Base-by-base conservation (phyloP, 2,797 vertebrate species). In the Rhadinocentrus ornatus region DNA sequence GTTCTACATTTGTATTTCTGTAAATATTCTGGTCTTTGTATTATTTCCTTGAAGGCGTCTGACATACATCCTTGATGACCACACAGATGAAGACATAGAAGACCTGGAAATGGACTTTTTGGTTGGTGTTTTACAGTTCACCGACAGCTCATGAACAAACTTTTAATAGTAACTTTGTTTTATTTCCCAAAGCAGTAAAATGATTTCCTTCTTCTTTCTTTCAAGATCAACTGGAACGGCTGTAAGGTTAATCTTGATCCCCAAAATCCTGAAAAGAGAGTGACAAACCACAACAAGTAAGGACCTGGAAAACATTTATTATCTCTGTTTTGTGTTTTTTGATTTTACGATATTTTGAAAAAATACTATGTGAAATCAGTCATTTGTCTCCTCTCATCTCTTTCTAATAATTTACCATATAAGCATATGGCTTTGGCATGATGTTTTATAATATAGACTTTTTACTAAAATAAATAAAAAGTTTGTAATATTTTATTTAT, bases 101-200 rank as follows among this genome's bases (percentile, higher is more conserved):
- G 84, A 93, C 22, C 92, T 96, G 88, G 77, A 87, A 78, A 88
- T 95, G 83, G 81, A 75, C 80, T 98, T 96, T 91, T 91, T 82
- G 80, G 97, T 98, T 92, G 90, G 94, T 69, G 10, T 72, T 58
- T 79, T 7, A 16, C 15, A 37, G 3, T 4, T 6, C 13, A 6
- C 44, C 32, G n/a, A 41, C 24, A 7, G 39, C 4, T 54, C 37
- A 3, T 3, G 13, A 4, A 22, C 8, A 27, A 29, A 12, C 44
- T n/a, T 31, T 6, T 10, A 8, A 16, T 2, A 44, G 0, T 7
- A 26, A 8, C 9, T 29, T 9, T 5, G 3, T 44, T 0, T 0
- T 2, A 0, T 39, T 39, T 39, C 4, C 12, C 35, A 57, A 56
- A 61, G 6, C 22, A 1, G 12, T 62, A 7, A 62, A n/a, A 26